phyloP scores from a whole-genome alignment of 2,113 vertebrate genomes.

The Cairina moschata region DNA sequence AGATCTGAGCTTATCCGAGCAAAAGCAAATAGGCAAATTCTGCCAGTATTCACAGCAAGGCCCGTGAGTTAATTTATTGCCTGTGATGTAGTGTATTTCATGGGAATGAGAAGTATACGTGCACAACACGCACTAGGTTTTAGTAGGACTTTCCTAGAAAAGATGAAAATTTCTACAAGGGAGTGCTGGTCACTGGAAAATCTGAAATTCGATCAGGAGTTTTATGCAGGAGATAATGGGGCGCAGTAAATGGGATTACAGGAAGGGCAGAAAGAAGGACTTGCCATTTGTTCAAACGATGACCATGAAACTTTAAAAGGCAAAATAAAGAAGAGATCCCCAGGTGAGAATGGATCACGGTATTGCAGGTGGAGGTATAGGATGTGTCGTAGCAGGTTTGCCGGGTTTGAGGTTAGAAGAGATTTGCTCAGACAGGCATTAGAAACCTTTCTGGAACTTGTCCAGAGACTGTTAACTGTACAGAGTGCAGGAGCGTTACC shows the following conservation, averaged over 20 bases:
- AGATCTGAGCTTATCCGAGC: neutral
- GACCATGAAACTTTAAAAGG: neutral
- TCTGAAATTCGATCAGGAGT: neutral
- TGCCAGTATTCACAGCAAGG: neutral
- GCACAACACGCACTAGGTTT: neutral
- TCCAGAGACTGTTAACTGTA: neutral
- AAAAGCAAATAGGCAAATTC: neutral
- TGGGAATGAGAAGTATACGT: neutral
- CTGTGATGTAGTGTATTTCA: neutral
- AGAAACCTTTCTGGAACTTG: neutral
- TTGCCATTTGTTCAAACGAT: neutral
- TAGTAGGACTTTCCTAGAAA: neutral
- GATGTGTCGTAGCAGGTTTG: slow-evolving; percentile 11
- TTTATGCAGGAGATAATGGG: neutral
- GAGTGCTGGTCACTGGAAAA: neutral
- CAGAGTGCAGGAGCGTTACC: neutral
- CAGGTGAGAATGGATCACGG: neutral
- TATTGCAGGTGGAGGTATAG: neutral
- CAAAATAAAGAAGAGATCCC: neutral
- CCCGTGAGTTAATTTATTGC: neutral
- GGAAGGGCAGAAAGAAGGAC: neutral
- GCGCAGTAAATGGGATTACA: neutral
- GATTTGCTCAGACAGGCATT: slow-evolving; percentile 1
- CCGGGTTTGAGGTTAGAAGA: neutral
- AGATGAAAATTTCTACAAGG: neutral